Evolutionary conservation across 2,888 invertebrate genomes (phyloP), one percentile per base, ranked within the genome.

Genomic region (Tiliacea aurago): DNA sequence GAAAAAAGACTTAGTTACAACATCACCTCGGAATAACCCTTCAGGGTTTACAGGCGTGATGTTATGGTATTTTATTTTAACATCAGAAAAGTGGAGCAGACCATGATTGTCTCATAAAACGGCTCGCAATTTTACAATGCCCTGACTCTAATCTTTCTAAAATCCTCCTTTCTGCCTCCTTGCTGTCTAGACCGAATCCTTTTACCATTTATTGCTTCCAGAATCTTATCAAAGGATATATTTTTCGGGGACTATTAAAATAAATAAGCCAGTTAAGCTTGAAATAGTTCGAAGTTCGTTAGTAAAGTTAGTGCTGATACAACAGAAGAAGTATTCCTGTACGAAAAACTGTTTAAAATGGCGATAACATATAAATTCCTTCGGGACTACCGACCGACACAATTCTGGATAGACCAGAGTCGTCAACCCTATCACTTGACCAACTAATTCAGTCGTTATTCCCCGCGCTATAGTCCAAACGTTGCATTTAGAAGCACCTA

Each of bases 391-490:
- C 5, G 3, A n/a, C 9, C 1, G 33, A 23, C 18, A 66, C 1
- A 33, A 67, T 47, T 47, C 18, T 10, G 6, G 23, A 69, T 18
- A 62, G 6, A 20, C 2, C 1, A 20, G 1, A 18, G 13, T n/a
- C 15, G 72, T 33, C 80, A 82, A 55, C 81, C 81, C 80, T 82
- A 73, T 0, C 9, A 37, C 28, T 49, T 33, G 61, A 5, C 20
- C 58, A 70, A 41, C 72, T 71, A 80, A 76, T 64, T 83, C 81
- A 82, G 76, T 83, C 49, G 15, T 15, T 47, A 11, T 49, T 75
- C 45, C 23, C 55, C 33, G 47, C 53, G 49, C 47, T 63, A 7
- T 61, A 45, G 61, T 70, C 66, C 69, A 58, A 70, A 80, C 83
- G 82, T 62, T 65, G 67, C 67, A 58, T 79, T 53, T 45, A 53